Conservation (phyloP, 2,888 invertebrate species). For the Cheilosia urbana region DNA sequence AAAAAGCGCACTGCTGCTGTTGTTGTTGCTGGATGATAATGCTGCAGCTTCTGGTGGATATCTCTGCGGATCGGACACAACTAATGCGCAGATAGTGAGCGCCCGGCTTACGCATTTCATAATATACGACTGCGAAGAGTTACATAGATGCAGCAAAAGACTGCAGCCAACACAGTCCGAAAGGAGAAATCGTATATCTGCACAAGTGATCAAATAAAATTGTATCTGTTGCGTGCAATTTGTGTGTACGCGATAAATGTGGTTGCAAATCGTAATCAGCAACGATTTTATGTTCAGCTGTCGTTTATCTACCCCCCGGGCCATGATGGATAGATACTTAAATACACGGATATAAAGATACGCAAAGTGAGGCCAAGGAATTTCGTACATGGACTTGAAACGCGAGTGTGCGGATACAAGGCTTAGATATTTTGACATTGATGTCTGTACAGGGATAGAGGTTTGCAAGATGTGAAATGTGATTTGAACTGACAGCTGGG, state of each 20-base stretch:
- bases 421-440: conserved; percentile 1
- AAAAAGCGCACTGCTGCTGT: conserved; percentile 38
- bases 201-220: conserved; percentile 64
- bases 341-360: conserved; percentile 69
- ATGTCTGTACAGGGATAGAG: background rate
- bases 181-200: conserved; percentile 47
- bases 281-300: conserved; percentile 70
- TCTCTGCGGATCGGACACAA: conserved; percentile 18
- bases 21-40: conserved; percentile 22
- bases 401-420: background rate
- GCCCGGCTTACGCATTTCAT: conserved; percentile 62
- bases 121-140: background rate
- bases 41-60: conserved; percentile 45
- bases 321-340: conserved; percentile 70
- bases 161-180: background rate
- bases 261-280: conserved; percentile 71
- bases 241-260: conserved; percentile 73
- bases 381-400: conserved; percentile 9
- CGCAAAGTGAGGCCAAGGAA: conserved; percentile 47
- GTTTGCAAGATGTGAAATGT: no score
- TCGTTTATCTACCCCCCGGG: conserved; percentile 40
- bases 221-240: conserved; percentile 73
- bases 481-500: no score
- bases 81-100: conserved; percentile 61
- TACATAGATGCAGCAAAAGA: background rate